Base-by-base conservation (phyloP, 2,888 invertebrate species). In the Schrankia costaestrigalis region DNA sequence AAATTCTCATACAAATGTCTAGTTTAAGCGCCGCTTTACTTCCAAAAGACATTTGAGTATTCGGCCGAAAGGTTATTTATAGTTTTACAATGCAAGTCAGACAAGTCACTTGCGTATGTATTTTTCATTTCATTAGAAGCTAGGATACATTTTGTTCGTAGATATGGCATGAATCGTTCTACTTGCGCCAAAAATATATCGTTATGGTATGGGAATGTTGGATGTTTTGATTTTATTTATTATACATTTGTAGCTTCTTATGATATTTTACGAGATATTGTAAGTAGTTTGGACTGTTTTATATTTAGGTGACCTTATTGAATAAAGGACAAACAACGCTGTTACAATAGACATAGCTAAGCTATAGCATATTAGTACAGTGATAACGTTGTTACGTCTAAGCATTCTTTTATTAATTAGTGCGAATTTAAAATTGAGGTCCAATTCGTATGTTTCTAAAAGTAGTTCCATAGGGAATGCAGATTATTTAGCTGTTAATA, bases 371-470 rank as follows among this genome's bases (percentile, higher is more conserved):
- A 23, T 37, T 56, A 62, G 59, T 31, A 37, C 31, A 44, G 46
- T 46, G 42, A 56, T 56, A 45, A 48, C 59, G 57, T 50, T 49
- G 47, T 46, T 53, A 55, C 59, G 69, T 64, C 71, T 64, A 46
- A 61, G 60, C 64, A 56, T 63, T 64, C 50, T 64, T 72, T 70
- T 71, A 64, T 78, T 75, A 71, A 71, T 79, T 80, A 84, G 80
- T 72, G 78, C 70, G 77, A 85, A 81, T 77, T 77, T 78, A 72
- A 82, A 81, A 83, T 73, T 68, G 86, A 78, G 86, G 86, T 86
- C 86, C 86, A 86, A 86, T 83, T 78, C 77, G 78, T 79, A 77
- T 76, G 78, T 84, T 78, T 84, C 69, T 78, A 81, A 71, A 63
- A 63, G 67, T 79, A 77, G 76, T 71, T 72, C 72, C 70, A 56